Evolutionary conservation across 2,113 vertebrate species (phyloP), one percentile per base, ranked within the genome.

Genomic region (Nestor notabilis): DNA sequence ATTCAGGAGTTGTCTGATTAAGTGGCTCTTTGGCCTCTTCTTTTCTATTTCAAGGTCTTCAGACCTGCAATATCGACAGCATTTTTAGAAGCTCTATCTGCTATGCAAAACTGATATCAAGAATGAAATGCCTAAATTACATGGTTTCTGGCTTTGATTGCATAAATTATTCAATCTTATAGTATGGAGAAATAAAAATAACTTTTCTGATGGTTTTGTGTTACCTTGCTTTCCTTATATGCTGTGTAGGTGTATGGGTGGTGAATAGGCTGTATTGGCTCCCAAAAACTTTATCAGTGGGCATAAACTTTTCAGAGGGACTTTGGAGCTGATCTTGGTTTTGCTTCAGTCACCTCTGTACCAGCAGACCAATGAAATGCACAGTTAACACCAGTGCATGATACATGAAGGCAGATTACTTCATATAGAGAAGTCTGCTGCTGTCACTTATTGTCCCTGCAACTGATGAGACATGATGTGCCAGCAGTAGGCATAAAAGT

Each of bases 361-460:
- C 29, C 24, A 35, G 33, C 43, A 33, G 50, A 13, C 24, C 52
- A 49, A 5, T 50, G 50, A 41, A 81, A 64, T 35, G 23, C 33
- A 33, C 17, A 23, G 9, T 27, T 33, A 49, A 23, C 27, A 39
- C 5, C 50, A 52, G 9, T 12, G 15, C 12, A 31, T 0, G 1
- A 21, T 53, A 5, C 43, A 25, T 3, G 3, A 68, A n/a, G 25
- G 47, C 43, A 72, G 16, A 49, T 71, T 29, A 12, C 21, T 86
- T 88, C 28, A 53, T 9, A 16, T 9, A 31, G n/a, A 72, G 47
- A 76, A 55, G 15, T 53, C 76, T 89, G 18, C 31, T 89, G 19
- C 23, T 68, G 3, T 44, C 5, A 31, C n/a, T 65, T 82, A 16
- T 6, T 60, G 20, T 78, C 50, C 25, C 15, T 66, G 35, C 15